Percentiles rank a stretch among this genome's conserved stretches.
Evolutionary conservation across 2,113 vertebrate species (phyloP).

Genomic region (Pedionomus torquatus): DNA sequence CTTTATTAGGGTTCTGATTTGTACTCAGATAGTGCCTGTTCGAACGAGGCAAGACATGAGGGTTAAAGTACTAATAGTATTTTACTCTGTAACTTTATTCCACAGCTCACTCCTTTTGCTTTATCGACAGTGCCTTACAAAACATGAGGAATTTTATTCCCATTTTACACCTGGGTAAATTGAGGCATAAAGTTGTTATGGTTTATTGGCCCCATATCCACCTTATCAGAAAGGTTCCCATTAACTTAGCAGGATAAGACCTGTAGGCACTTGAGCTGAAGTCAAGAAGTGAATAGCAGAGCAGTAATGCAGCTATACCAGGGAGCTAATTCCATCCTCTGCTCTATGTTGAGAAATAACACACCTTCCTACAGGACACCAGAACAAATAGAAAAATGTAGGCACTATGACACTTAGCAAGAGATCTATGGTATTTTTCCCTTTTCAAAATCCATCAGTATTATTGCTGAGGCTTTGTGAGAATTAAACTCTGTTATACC

Average conservation of each 20-base stretch:
- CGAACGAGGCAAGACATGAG: neutral
- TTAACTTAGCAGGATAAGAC: conserved; percentile 24
- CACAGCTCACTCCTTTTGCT: neutral
- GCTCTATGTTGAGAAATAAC: neutral
- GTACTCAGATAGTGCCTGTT: neutral
- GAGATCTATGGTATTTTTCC: neutral
- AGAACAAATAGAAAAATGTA: conserved; percentile 43
- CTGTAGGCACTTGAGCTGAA: conserved; percentile 31
- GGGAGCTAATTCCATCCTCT: conserved; percentile 35
- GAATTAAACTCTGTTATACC: conserved; percentile 38
- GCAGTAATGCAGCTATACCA: neutral
- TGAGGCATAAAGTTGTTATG: conserved; percentile 34
- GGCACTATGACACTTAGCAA: neutral
- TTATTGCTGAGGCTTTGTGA: conserved; percentile 2
- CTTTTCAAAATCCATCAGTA: conserved; percentile 44
- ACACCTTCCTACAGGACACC: conserved; percentile 20
- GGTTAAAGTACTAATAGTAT: neutral
- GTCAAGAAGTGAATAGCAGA: conserved; percentile 19
- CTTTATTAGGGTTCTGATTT: neutral
- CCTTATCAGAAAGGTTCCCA: conserved; percentile 50
- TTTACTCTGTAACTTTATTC: conserved; percentile 10
- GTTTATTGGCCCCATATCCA: conserved; percentile 35
- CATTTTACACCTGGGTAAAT: conserved; percentile 56
- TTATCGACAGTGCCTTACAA: neutral
- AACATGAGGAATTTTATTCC: conserved; percentile 29